Evolutionary conservation across 2,797 vertebrate genomes (phyloP), one percentile per base, ranked within the genome.

Genomic region (Centropyge bicolor): DNA sequence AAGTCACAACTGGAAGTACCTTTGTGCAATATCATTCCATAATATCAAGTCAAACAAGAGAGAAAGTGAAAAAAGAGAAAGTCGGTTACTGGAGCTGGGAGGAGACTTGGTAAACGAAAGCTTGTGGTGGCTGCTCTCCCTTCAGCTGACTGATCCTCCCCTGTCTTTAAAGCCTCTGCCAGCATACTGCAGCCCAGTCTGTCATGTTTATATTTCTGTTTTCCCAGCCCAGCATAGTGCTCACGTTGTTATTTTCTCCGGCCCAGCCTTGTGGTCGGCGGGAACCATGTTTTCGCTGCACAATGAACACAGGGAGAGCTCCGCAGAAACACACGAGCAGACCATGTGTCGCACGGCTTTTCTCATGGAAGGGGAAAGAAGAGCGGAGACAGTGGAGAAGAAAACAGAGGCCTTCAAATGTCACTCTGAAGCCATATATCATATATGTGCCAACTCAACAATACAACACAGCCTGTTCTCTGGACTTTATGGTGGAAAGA

Each of bases 201-300:
- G 81, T 85, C 87, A 70, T 92, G 86, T 91, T 89, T 93, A 88
- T 86, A 86, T 90, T 86, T 76, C 88, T 89, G 73, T 88, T 90
- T 90, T 87, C 85, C 86, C 87, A 52, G 78, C 80, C 55, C 79
- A 16, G 83, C 76, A 80, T 74, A 82, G 65, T 16, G 82, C 77
- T 81, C 81, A 82, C 81, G 66, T 86, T 90, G 85, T 93, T 91
- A 93, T 94, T 94, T 93, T 89, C 80, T 86, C 87, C 35, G 48
- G 56, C 88, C 78, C 57, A 31, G 74, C 84, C 76, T 84, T 93
- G 92, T 78, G 92, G 94, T 93, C 35, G 3, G 52, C 17, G 45
- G 45, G 72, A 76, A 22, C 75, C 85, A 60, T 87, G 84, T 90
- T 87, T 87, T 83, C 2, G 43, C 82, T 78, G 70, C 3, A 19